A percentile compares a stretch with the other conserved stretches of the same genome.
phyloP scores from a whole-genome alignment of 2,113 vertebrate species.

The Plectropomus leopardus region DNA sequence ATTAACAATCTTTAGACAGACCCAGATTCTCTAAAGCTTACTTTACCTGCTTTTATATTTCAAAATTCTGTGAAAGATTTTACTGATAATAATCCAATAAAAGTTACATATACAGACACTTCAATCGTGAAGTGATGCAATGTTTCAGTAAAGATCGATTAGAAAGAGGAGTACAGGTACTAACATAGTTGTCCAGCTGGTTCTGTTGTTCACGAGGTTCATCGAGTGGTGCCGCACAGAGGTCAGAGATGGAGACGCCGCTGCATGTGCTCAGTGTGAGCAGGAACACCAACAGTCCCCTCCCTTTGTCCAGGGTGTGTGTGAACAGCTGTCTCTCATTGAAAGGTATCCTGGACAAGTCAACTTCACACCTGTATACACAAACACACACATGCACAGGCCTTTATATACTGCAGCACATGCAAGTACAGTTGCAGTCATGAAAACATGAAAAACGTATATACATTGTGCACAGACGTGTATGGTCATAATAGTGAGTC shows the following conservation, averaged over 20 bases:
- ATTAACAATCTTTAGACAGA: neutral
- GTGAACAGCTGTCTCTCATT: conserved; percentile 86
- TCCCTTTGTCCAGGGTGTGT: conserved; percentile 63
- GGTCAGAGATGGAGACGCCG: conserved; percentile 91
- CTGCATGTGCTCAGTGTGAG: conserved; percentile 85
- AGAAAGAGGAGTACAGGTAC: conserved; percentile 30
- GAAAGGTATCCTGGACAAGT: conserved; percentile 84
- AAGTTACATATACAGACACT: neutral
- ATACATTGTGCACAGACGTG: neutral
- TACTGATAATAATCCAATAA: neutral
- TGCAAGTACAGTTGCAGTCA: neutral
- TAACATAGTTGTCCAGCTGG: conserved; percentile 90
- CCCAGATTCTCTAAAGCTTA: neutral
- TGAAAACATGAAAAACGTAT: neutral
- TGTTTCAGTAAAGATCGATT: neutral
- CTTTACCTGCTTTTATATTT: neutral
- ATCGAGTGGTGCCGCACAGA: conserved; percentile 90
- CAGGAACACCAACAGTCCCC: conserved; percentile 87
- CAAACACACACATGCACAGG: neutral
- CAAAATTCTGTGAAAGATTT: neutral
- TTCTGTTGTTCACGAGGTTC: conserved; percentile 86
- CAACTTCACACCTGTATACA: conserved; percentile 86
- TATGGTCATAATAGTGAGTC: neutral
- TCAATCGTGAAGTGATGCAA: neutral
- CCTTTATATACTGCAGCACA: neutral